These are phyloP conservation scores for Batillaria attramentaria DNA, from an alignment of 1,140 invertebrate species.

Conservation along the genomic window DNA sequence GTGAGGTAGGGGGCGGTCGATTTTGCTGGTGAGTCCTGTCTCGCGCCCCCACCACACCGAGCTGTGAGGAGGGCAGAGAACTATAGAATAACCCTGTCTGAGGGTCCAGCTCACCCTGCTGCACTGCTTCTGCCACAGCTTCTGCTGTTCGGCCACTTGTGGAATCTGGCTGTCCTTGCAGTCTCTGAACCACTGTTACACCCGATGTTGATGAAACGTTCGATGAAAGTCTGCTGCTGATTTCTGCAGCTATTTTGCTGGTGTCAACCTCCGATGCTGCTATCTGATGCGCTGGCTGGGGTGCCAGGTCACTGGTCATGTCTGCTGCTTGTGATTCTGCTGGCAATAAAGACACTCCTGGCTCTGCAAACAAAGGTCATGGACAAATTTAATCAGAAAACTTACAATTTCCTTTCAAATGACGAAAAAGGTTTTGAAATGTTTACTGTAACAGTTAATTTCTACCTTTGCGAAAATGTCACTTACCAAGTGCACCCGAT, in stretches of 20 bases:
- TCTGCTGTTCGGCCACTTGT: too few relatives aligned
- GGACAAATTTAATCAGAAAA: too few relatives aligned
- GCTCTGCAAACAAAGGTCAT: conserved; percentile 50
- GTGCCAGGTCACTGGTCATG: neutral
- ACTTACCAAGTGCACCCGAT: too few relatives aligned
- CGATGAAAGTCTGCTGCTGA: too few relatives aligned
- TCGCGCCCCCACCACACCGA: too few relatives aligned
- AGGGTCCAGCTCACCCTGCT: conserved; percentile 63
- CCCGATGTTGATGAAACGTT: too few relatives aligned
- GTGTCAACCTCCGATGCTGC: neutral
- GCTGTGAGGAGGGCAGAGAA: too few relatives aligned
- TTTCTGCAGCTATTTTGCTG: neutral
- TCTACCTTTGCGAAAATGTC: neutral
- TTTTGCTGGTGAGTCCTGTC: too few relatives aligned
- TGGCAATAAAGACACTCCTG: conserved; percentile 62
- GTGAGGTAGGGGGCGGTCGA: too few relatives aligned
- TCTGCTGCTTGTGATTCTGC: conserved; percentile 30
- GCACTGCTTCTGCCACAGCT: conserved; percentile 28
- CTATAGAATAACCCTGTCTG: conserved; percentile 68
- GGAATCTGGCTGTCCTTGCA: neutral
- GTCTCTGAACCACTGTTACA: neutral
- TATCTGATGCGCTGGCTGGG: neutral
- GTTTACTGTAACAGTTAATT: too few relatives aligned
- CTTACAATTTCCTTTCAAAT: too few relatives aligned
- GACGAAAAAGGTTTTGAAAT: too few relatives aligned